A percentile compares a stretch with the other conserved stretches of the same genome.
Evolutionary conservation across 2,797 vertebrate species (phyloP).

Genomic region (Pangasius macronema): DNA sequence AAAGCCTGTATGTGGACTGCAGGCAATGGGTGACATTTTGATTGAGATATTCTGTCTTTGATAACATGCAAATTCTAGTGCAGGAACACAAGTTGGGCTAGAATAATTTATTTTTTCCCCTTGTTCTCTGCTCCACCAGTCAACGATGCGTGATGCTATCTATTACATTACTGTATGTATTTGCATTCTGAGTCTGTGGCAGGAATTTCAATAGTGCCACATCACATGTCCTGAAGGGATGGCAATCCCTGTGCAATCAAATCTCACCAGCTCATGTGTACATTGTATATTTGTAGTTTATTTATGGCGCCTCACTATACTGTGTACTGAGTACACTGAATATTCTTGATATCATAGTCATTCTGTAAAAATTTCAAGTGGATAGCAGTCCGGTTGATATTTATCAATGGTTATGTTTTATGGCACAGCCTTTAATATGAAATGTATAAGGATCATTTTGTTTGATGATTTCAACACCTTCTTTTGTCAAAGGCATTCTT

Average conservation of each 20-base stretch:
- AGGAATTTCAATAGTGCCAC: slow-evolving; percentile 70
- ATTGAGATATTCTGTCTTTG: slow-evolving; percentile 67
- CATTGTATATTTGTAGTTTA: slow-evolving; percentile 33
- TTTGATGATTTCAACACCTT: too few species aligned
- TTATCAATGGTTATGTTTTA: slow-evolving; percentile 2
- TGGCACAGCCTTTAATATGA: background rate
- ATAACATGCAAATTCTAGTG: slow-evolving; percentile 74
- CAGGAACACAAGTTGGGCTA: slow-evolving; percentile 54
- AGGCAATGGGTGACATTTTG: slow-evolving; percentile 72
- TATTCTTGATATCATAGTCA: background rate
- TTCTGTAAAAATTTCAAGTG: background rate
- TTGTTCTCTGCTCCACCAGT: slow-evolving; percentile 59
- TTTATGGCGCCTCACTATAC: slow-evolving; percentile 2
- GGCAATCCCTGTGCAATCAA: slow-evolving; percentile 50
- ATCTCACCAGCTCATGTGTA: slow-evolving; percentile 52
- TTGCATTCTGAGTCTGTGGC: slow-evolving; percentile 65
- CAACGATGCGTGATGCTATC: slow-evolving; percentile 68
- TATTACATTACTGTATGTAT: slow-evolving; percentile 68
- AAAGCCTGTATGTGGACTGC: slow-evolving; percentile 58
- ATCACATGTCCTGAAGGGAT: slow-evolving; percentile 63
- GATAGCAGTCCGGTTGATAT: background rate
- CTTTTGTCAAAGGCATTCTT: too few species aligned
- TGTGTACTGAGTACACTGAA: background rate
- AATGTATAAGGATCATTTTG: background rate
- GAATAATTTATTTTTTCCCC: slow-evolving; percentile 52